A percentile compares a stretch with the other conserved stretches of the same genome.
Conservation (phyloP, 2,113 vertebrate species). For the Xenopus borealis region DNA sequence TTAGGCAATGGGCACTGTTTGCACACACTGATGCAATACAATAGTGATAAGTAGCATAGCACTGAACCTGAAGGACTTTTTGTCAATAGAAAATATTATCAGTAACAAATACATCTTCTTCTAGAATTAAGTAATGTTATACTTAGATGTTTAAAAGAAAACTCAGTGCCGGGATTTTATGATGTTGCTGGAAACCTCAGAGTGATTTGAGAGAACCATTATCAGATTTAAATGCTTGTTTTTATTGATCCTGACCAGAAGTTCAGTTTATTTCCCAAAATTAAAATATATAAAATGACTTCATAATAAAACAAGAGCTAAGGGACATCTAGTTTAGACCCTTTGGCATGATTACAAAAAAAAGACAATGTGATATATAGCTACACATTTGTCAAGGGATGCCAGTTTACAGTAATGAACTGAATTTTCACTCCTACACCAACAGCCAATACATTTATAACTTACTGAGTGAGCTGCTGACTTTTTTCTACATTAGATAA, state of each 20-base stretch:
- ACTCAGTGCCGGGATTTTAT: conserved; percentile 14
- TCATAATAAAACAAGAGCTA: conserved; percentile 21
- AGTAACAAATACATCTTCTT: background rate
- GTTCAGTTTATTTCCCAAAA: conserved; percentile 33
- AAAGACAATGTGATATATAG: no score
- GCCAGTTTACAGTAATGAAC: no score
- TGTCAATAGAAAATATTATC: background rate
- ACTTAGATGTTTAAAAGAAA: conserved; percentile 21
- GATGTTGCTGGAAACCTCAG: conserved; percentile 28
- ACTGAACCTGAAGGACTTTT: background rate
- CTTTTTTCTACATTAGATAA: no score
- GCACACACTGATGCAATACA: background rate
- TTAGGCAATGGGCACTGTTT: background rate
- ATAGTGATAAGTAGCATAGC: background rate
- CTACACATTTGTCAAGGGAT: no score
- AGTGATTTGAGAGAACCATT: conserved; percentile 32
- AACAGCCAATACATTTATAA: no score
- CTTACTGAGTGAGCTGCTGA: no score
- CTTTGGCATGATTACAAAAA: no score
- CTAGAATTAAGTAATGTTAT: background rate
- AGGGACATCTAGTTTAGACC: no score
- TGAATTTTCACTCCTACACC: no score
- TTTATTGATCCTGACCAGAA: conserved; percentile 25
- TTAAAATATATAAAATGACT: conserved; percentile 34
- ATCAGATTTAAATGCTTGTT: conserved; percentile 31